These are phyloP conservation scores for Anarsia innoxiella DNA, from an alignment of 2,888 invertebrate genomes.

Conservation along the genomic window DNA sequence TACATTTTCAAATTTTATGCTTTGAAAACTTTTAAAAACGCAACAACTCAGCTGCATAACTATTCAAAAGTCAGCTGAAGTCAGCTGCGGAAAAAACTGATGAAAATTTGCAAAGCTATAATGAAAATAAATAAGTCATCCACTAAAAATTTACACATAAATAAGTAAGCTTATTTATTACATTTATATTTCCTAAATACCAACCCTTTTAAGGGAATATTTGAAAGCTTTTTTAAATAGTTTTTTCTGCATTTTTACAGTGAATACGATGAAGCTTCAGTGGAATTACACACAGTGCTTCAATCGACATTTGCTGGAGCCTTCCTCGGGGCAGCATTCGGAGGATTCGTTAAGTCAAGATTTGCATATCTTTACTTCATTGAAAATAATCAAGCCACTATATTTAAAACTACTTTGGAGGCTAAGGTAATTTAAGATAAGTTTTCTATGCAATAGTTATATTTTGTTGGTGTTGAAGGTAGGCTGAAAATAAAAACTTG, in stretches of 20 bases:
- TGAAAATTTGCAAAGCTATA: no score
- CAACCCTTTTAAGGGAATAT: no score
- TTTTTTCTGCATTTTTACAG: conserved; percentile 59
- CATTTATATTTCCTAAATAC: background rate
- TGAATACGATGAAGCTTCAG: conserved; percentile 77
- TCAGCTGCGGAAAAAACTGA: no score
- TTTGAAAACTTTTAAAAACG: no score
- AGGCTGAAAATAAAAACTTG: background rate
- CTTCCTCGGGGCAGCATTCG: conserved; percentile 78
- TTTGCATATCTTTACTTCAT: conserved; percentile 79
- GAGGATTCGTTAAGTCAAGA: conserved; percentile 78
- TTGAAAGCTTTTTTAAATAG: no score
- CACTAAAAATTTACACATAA: no score
- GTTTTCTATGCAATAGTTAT: background rate
- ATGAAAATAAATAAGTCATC: no score
- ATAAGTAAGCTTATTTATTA: background rate
- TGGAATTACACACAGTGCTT: conserved; percentile 76
- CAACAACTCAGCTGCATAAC: no score
- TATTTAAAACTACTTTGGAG: conserved; percentile 77
- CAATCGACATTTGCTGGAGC: conserved; percentile 77
- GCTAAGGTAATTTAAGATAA: conserved; percentile 74
- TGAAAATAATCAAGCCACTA: conserved; percentile 83
- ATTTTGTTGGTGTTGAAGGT: background rate
- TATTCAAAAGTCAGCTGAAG: no score
- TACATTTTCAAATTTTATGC: no score